A percentile compares a stretch with the other conserved stretches of the same genome.
Evolutionary conservation across 1,140 invertebrate species (phyloP).

Genomic region (Heterodera carotae): DNA sequence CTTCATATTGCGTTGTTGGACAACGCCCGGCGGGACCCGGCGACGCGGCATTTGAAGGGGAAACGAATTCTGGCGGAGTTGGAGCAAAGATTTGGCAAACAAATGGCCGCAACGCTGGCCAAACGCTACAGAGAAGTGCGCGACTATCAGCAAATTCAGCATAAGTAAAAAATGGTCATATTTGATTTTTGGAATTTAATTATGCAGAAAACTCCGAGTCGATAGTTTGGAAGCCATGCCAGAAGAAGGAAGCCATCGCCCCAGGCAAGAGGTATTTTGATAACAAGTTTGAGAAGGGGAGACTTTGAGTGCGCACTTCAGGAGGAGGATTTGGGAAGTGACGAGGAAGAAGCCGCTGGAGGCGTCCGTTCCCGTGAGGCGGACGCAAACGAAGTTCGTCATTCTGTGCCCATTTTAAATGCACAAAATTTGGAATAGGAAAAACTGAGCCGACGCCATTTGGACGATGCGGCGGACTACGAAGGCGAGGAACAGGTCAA

Average conservation of each 20-base stretch:
- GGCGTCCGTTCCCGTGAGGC: constrained; percentile 60
- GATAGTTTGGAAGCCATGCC: constrained; percentile 29
- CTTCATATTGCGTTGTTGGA: constrained; percentile 52
- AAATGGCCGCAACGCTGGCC: constrained; percentile 10
- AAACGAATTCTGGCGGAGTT: constrained; percentile 41
- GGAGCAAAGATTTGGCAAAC: constrained; percentile 37
- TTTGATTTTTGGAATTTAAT: background rate
- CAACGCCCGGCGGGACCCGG: constrained; percentile 45
- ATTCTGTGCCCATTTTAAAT: background rate
- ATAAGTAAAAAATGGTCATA: constrained; percentile 26
- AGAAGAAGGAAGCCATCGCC: constrained; percentile 30
- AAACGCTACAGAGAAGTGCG: constrained; percentile 40
- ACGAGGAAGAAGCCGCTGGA: constrained; percentile 64
- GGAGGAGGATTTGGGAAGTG: constrained; percentile 64
- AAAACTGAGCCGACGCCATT: constrained; percentile 57
- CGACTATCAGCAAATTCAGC: constrained; percentile 40
- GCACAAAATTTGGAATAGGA: constrained; percentile 11
- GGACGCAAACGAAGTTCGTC: constrained; percentile 44
- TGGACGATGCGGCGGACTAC: constrained; percentile 72
- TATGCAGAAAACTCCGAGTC: constrained; percentile 29
- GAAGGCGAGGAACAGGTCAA: constrained; percentile 67
- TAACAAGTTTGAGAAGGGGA: background rate
- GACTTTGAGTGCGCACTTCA: background rate
- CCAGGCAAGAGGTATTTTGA: background rate
- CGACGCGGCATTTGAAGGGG: constrained; percentile 50